These are phyloP conservation scores for Ancistrus triradiatus DNA, from an alignment of 2,113 vertebrate species.

Conservation along the genomic window DNA sequence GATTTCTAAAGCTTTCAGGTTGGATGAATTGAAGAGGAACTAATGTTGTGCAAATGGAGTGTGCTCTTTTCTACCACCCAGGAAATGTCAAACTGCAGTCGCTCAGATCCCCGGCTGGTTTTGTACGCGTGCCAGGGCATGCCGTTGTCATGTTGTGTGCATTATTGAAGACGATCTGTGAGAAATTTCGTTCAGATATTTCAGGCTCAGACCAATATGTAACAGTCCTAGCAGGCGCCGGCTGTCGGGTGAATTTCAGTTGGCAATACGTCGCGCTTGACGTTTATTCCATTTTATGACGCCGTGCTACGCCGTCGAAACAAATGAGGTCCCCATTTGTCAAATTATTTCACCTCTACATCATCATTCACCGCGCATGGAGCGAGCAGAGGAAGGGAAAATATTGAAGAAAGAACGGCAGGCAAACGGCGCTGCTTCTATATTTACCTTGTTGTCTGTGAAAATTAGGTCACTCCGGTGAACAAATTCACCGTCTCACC, in stretches of 20 bases:
- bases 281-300: background rate
- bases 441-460: slow-evolving; percentile 69
- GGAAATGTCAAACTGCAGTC: slow-evolving; percentile 2
- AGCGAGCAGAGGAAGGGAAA: slow-evolving; percentile 7
- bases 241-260: background rate
- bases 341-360: background rate
- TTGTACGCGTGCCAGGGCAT: background rate
- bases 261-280: too few relatives aligned
- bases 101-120: background rate
- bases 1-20: background rate
- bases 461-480: slow-evolving; percentile 72
- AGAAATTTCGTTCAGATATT: background rate
- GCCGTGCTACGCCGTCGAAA: background rate
- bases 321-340: slow-evolving; percentile 1
- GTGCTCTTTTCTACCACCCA: slow-evolving; percentile 4
- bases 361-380: slow-evolving; percentile 4
- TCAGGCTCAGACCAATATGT: too few relatives aligned
- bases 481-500: slow-evolving; percentile 66
- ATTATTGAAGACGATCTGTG: slow-evolving; percentile 5
- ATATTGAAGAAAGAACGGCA: slow-evolving; percentile 5
- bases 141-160: background rate
- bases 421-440: slow-evolving; percentile 42
- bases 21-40: background rate
- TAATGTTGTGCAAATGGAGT: slow-evolving; percentile 15
- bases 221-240: background rate